phyloP scores from a whole-genome alignment of 2,113 vertebrate species.

The Tupaia tana region DNA sequence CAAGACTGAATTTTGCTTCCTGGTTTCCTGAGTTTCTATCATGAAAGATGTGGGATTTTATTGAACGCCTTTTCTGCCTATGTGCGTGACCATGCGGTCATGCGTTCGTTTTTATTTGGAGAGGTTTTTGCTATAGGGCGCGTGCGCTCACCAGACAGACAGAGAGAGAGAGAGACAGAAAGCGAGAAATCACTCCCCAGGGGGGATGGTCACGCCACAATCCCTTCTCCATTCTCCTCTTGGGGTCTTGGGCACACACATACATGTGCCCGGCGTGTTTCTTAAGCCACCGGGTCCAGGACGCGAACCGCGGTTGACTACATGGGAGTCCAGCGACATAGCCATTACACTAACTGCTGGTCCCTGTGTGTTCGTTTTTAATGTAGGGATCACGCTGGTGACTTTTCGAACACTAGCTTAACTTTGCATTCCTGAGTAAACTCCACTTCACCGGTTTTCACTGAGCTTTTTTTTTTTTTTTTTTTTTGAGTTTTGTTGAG shows the following conservation, averaged over 20 bases:
- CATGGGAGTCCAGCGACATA: too few species aligned
- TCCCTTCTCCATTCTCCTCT: too few species aligned
- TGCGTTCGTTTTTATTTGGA: not conserved
- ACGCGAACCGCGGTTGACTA: too few species aligned
- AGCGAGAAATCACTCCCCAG: too few species aligned
- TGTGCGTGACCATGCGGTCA: not conserved
- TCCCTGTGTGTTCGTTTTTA: not conserved
- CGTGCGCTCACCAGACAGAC: too few species aligned
- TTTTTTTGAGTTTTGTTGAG: not conserved
- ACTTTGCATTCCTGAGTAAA: not conserved
- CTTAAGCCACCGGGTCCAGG: too few species aligned
- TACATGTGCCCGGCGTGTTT: too few species aligned
- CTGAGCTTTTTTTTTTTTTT: constrained; percentile 20
- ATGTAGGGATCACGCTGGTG: not conserved
- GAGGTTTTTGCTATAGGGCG: too few species aligned
- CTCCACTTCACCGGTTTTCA: not conserved
- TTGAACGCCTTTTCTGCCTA: not conserved
- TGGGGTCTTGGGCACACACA: too few species aligned
- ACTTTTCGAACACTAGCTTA: not conserved
- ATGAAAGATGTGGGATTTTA: constrained; percentile 10
- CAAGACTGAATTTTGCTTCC: not conserved
- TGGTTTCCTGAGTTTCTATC: constrained; percentile 1
- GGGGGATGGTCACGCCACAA: too few species aligned
- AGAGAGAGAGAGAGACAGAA: too few species aligned
- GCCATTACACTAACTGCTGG: too few species aligned